phyloP scores from a whole-genome alignment of 2,888 invertebrate genomes.

The Spicauda simplicius region DNA sequence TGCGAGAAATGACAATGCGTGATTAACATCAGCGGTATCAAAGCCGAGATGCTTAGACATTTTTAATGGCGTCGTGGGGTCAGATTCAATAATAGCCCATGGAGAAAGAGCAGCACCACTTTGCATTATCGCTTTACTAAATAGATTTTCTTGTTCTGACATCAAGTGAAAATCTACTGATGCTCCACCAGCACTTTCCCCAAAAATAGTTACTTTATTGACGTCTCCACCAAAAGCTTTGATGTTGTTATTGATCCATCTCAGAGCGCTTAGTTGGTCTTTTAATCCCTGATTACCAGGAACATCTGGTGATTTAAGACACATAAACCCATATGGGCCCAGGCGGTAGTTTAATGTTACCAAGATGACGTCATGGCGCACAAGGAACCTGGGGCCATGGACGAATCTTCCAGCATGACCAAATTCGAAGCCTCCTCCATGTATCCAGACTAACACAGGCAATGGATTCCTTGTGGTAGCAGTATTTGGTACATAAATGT shows the following conservation, averaged over 20 bases:
- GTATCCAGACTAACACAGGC: slow-evolving; percentile 65
- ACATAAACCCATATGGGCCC: slow-evolving; percentile 50
- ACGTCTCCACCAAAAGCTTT: slow-evolving; percentile 51
- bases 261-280: slow-evolving; percentile 49
- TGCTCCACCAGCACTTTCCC: slow-evolving; percentile 51
- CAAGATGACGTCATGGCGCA: slow-evolving; percentile 52
- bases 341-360: slow-evolving; percentile 70
- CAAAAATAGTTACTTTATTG: slow-evolving; percentile 49
- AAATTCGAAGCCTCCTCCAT: slow-evolving; percentile 60
- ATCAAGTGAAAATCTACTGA: slow-evolving; percentile 48
- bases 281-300: slow-evolving; percentile 51
- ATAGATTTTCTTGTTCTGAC: slow-evolving; percentile 47
- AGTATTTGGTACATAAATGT: slow-evolving; percentile 81
- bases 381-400: slow-evolving; percentile 56
- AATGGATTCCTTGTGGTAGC: slow-evolving; percentile 42
- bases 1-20: slow-evolving; percentile 46
- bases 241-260: slow-evolving; percentile 51
- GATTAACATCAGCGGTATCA: slow-evolving; percentile 41
- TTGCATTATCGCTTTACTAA: slow-evolving; percentile 49
- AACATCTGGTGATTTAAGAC: slow-evolving; percentile 56
- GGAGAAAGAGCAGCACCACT: slow-evolving; percentile 46
- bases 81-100: slow-evolving; percentile 40
- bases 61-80: slow-evolving; percentile 40
- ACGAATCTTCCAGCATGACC: slow-evolving; percentile 53
- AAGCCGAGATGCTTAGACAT: slow-evolving; percentile 47